Conservation (phyloP, 2,797 vertebrate genomes). For the Euphonia xanthogaster region DNA sequence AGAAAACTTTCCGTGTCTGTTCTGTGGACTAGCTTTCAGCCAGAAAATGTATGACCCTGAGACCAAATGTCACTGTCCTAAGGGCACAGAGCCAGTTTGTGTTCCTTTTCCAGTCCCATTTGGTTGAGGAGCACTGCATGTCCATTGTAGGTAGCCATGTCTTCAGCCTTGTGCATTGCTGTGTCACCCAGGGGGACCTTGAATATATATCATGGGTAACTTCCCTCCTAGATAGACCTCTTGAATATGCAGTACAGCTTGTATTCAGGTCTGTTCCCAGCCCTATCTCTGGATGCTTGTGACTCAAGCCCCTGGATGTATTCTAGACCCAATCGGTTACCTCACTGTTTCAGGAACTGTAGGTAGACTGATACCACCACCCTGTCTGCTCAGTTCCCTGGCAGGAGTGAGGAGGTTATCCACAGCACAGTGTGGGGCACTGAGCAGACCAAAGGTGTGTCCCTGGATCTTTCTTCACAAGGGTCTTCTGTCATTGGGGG, state of each 20-base stretch:
- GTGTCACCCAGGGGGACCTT: not conserved
- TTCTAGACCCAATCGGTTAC: not conserved
- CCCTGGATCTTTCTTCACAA: not conserved
- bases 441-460: not conserved
- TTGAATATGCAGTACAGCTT: rapidly evolving
- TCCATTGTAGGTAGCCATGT: not conserved
- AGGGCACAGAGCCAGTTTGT: not conserved
- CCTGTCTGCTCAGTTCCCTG: not conserved
- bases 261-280: not conserved
- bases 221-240: not conserved
- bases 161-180: not conserved
- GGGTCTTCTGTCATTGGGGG: not conserved
- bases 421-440: not conserved
- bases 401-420: not conserved
- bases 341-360: not conserved
- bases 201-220: not conserved
- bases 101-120: not conserved
- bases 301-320: not conserved
- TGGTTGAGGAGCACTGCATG: not conserved
- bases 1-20: not conserved
- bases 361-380: not conserved
- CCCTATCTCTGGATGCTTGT: not conserved
- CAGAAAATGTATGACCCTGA: not conserved
- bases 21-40: not conserved
- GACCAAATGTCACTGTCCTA: not conserved